These are phyloP conservation scores for Laterallus jamaicensis DNA, from an alignment of 2,113 vertebrate genomes.

Conservation along the genomic window DNA sequence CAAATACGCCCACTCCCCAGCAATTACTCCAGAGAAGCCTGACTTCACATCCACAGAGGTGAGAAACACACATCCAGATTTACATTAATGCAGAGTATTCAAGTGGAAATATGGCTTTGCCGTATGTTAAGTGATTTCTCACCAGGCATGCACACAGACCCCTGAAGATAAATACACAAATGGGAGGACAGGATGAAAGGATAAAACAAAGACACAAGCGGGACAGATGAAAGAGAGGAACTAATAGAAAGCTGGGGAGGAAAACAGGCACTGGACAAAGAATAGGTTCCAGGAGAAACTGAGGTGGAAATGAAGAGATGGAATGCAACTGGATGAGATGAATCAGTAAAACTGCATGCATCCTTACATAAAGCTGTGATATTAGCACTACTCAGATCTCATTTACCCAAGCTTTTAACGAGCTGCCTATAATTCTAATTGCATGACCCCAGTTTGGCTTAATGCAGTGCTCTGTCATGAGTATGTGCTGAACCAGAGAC, in stretches of 20 bases:
- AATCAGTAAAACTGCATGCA: not conserved
- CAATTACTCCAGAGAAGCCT: not conserved
- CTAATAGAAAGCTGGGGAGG: not conserved
- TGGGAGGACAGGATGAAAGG: not conserved
- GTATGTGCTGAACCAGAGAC: accelerated
- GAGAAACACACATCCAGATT: not conserved
- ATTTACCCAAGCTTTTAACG: not conserved
- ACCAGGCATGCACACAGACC: not conserved
- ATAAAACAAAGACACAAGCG: not conserved
- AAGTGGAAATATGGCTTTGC: not conserved
- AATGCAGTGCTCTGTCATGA: not conserved
- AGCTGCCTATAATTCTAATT: not conserved
- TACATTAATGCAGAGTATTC: not conserved
- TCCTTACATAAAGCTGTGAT: not conserved
- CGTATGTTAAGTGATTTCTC: not conserved
- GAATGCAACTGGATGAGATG: not conserved
- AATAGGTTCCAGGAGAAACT: not conserved
- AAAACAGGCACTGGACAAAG: not conserved
- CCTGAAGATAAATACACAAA: not conserved
- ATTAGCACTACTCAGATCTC: not conserved
- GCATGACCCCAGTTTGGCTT: not conserved
- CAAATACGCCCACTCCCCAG: not conserved
- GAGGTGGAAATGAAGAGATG: not conserved
- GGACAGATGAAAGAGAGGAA: not conserved
- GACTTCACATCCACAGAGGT: not conserved